Conservation (phyloP, 2,797 vertebrate genomes). For the Alca torda region DNA sequence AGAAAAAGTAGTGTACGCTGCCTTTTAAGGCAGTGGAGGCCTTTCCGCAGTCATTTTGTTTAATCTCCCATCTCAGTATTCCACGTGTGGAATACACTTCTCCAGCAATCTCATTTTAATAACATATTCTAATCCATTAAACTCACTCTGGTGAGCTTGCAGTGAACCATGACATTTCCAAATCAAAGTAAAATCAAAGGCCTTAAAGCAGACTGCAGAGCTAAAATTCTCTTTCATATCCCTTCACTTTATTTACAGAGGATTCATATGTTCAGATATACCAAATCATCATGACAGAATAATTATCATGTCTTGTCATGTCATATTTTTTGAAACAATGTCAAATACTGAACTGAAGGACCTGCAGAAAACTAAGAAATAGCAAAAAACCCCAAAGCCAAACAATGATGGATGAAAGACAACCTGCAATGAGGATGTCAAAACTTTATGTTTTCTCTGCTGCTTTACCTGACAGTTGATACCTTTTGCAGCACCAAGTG, state of each 20-base stretch:
- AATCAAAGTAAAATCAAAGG: constrained; percentile 41
- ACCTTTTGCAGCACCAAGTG: background rate
- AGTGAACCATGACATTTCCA: constrained; percentile 36
- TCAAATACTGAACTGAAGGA: background rate
- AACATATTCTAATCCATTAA: constrained; percentile 58
- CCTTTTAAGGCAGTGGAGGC: background rate
- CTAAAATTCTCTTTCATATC: constrained; percentile 16
- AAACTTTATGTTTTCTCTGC: background rate
- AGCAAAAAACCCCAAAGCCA: background rate
- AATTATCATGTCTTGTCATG: constrained; percentile 15
- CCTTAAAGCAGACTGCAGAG: constrained; percentile 8
- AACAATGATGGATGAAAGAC: background rate
- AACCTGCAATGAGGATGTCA: background rate
- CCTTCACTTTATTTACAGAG: constrained; percentile 27
- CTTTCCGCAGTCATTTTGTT: background rate
- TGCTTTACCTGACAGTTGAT: background rate
- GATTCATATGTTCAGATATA: background rate
- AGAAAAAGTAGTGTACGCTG: background rate
- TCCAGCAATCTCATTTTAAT: constrained; percentile 36
- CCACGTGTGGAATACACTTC: background rate
- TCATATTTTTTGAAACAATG: constrained; percentile 10
- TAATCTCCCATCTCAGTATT: constrained; percentile 28
- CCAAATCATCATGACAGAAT: background rate
- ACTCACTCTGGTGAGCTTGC: constrained; percentile 5
- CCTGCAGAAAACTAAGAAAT: background rate